A percentile compares a stretch with the other conserved stretches of the same genome.
Evolutionary conservation across 53 echinoderm and acorn worm species (phyloP).

Genomic region (Zoroaster sp.): DNA sequence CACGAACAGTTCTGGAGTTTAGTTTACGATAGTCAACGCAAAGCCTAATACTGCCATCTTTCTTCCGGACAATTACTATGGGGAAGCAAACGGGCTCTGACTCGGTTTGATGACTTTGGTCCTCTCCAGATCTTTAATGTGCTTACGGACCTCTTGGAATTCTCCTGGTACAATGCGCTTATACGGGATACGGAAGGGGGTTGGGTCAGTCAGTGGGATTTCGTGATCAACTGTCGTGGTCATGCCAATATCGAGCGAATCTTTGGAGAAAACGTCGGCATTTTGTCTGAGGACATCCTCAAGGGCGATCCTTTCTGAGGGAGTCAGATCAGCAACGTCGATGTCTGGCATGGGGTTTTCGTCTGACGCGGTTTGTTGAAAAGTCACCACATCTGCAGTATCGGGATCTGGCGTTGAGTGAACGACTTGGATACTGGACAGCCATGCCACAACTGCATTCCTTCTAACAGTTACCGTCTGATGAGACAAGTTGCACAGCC

Average conservation of each 20-base stretch:
- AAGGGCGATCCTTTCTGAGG: background rate
- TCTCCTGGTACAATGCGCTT: background rate
- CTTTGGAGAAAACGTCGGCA: background rate
- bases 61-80: slow-evolving; percentile 50
- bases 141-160: slow-evolving; percentile 18
- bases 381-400: background rate
- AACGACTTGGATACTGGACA: background rate
- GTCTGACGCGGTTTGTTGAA: background rate
- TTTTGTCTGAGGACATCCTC: background rate
- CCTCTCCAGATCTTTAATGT: slow-evolving; percentile 3
- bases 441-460: background rate
- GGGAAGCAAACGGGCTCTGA: slow-evolving; percentile 38
- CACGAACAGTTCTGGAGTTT: slow-evolving; percentile 20
- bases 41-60: slow-evolving; percentile 18
- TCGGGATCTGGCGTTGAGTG: background rate
- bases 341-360: background rate
- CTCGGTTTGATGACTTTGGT: slow-evolving; percentile 10
- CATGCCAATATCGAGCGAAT: slow-evolving; percentile 14
- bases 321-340: background rate
- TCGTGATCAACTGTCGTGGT: background rate
- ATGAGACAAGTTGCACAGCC: background rate
- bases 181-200: slow-evolving; percentile 31
- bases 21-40: slow-evolving; percentile 44
- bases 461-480: background rate
- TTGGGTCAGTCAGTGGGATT: slow-evolving; percentile 2